Evolutionary conservation across 1,140 invertebrate genomes (phyloP), one percentile per base, ranked within the genome.

Genomic region (Drosophila pectinifera): DNA sequence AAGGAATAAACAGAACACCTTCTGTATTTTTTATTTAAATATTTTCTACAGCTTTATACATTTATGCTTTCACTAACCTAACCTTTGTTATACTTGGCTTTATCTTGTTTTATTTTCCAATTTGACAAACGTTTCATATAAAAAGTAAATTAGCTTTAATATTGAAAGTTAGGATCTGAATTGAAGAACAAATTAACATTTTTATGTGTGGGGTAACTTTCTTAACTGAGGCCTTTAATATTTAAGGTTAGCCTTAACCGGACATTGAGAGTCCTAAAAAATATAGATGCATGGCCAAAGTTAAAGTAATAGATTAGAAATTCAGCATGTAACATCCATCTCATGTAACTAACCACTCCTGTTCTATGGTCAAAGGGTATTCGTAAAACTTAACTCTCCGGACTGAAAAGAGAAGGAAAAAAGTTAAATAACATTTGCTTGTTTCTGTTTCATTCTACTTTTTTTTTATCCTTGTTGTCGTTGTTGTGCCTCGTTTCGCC

Each of bases 381-480:
- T 34, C 53, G 31, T 14, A 39, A 53, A 58, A 55, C 59, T 54
- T 77, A 68, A 67, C 39, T 41, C 14, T 39, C 6, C 2, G 65
- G 61, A 4, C 22, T 4, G 4, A 18, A 43, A n/a, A 39, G 41
- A 39, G 51, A 56, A 28, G 36, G 31, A 20, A 18, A 22, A 57
- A 83, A 76, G 62, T 74, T 65, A 68, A 80, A 90, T 90, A 89
- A 88, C 80, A 80, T 85, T 90, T 80, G 84, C 84, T 85, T 85
- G 80, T 88, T 78, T 89, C 72, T 70, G 59, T 72, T 78, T 67
- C 76, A 73, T 76, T 78, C 55, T 65, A 70, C 67, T 68, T 80
- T 31, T 31, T 75, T 62, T 63, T 49, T 51, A 14, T 36, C 18
- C 31, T 53, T 73, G 62, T 80, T 85, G 63, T 82, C 61, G 57